Conservation (phyloP, 2,113 vertebrate genomes). For the Oxyura jamaicensis region DNA sequence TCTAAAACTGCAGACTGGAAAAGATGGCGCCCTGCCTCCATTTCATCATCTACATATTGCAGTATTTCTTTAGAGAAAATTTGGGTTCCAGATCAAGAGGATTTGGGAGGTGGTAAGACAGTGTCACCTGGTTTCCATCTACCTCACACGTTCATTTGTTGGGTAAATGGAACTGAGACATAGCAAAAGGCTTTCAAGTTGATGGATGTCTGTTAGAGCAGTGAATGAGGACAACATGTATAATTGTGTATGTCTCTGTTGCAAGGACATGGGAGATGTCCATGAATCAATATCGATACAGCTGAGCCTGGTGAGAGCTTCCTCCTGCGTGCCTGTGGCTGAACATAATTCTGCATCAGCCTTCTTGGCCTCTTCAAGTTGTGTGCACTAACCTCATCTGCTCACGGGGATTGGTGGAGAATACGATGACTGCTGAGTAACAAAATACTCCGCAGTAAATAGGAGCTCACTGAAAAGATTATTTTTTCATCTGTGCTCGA, state of each 20-base stretch:
- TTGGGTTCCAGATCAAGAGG: not conserved
- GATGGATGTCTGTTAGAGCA: not conserved
- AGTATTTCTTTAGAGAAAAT: not conserved
- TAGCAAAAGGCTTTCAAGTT: not conserved
- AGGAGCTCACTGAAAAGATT: not conserved
- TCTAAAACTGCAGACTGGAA: not conserved
- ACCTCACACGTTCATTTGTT: not conserved
- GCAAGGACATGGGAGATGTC: not conserved
- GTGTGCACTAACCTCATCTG: not conserved
- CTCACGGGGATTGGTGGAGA: not conserved
- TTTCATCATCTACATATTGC: not conserved
- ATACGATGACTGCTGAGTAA: not conserved
- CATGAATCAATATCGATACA: not conserved
- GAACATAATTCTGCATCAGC: not conserved
- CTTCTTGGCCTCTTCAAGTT: not conserved
- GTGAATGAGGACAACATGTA: not conserved
- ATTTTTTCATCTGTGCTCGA: not conserved
- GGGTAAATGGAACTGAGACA: not conserved
- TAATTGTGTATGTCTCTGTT: not conserved
- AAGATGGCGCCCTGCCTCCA: not conserved
- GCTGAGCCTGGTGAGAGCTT: not conserved
- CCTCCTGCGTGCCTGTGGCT: not conserved
- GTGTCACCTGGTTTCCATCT: not conserved
- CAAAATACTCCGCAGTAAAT: not conserved
- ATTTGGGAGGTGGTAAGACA: not conserved